Conservation (phyloP, 2,797 vertebrate species). For the Pyrocephalus nanus region DNA sequence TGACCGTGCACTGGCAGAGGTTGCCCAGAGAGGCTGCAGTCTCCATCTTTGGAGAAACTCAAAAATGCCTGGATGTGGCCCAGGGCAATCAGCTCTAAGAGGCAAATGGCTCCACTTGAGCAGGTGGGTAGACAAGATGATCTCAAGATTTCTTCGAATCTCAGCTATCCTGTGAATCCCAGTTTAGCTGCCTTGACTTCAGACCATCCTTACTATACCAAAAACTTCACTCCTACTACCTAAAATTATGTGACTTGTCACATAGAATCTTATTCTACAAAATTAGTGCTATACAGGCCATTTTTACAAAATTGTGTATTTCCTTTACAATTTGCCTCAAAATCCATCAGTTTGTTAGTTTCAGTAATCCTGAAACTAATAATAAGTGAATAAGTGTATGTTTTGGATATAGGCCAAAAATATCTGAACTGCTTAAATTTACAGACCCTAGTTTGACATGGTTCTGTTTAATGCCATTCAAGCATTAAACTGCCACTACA, state of each 20-base stretch:
- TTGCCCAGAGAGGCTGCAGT: background rate
- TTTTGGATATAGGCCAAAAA: constrained; percentile 2
- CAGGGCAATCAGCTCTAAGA: background rate
- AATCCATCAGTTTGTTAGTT: background rate
- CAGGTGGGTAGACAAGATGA: background rate
- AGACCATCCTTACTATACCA: background rate
- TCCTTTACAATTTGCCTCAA: background rate
- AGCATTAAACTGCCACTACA: constrained; percentile 13
- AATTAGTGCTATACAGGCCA: background rate
- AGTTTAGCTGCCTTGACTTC: background rate
- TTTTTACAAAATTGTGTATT: background rate
- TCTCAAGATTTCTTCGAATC: background rate
- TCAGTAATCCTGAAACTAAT: background rate
- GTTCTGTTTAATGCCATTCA: background rate
- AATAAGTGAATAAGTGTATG: background rate
- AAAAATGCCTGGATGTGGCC: background rate
- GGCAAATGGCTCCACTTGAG: background rate
- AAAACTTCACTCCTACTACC: background rate
- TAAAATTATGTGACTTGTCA: background rate
- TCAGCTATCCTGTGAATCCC: background rate
- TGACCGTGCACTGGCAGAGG: background rate
- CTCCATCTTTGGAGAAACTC: background rate
- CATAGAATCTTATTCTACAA: background rate
- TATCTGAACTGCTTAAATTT: background rate
- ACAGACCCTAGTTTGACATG: background rate